Percentiles rank a stretch among this genome's conserved stretches.
Conservation (phyloP, 1,140 invertebrate genomes). For the Drosophila burlai region DNA sequence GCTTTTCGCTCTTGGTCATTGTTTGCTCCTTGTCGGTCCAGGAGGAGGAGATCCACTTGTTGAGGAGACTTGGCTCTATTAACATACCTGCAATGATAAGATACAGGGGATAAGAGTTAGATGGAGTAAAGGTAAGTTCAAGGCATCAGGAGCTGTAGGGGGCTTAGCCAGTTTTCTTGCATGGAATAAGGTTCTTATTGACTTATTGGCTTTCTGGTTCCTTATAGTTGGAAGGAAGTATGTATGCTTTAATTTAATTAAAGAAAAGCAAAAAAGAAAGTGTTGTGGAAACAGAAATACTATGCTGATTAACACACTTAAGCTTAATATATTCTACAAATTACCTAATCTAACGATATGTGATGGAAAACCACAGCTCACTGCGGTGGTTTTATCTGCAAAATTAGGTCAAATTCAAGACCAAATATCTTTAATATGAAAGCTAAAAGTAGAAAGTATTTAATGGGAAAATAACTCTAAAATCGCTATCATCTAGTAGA, state of each 20-base stretch:
- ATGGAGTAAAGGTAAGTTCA: not conserved
- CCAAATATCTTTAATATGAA: not conserved
- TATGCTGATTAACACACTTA: not conserved
- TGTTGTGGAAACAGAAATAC: not conserved
- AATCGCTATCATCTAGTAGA: not conserved
- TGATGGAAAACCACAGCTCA: not conserved
- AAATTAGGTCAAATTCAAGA: not conserved
- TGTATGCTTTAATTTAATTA: not conserved
- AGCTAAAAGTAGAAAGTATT: not conserved
- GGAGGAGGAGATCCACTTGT: conserved; percentile 37
- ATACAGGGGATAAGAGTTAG: conserved; percentile 13
- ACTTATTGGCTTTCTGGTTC: not conserved
- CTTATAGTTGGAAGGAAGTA: not conserved
- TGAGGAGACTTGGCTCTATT: conserved; percentile 18
- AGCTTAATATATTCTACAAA: not conserved
- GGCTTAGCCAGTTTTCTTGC: not conserved
- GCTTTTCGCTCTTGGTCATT: conserved; percentile 27
- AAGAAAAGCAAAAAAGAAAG: not conserved
- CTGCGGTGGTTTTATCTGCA: no score
- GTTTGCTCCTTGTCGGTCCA: conserved; percentile 32
- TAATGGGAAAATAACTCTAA: not conserved
- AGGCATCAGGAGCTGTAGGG: not conserved
- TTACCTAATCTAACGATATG: no score
- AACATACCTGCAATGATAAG: conserved; percentile 53
- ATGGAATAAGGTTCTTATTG: not conserved